Evolutionary conservation across 1,140 invertebrate genomes (phyloP).

Genomic region (Daktulosphaira vitifoliae): DNA sequence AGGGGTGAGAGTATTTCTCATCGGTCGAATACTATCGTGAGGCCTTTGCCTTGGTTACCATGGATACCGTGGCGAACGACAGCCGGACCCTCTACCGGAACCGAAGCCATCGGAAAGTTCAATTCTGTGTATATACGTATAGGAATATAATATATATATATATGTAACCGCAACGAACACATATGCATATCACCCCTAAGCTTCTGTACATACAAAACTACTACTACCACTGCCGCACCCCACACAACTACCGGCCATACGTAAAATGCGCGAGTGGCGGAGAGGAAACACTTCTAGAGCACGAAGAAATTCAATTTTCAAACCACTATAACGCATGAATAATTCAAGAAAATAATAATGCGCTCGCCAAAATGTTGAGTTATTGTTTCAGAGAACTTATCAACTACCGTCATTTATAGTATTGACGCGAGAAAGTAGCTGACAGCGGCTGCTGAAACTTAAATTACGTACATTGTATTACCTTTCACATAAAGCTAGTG

Average conservation of each 20-base stretch:
- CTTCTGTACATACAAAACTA: neutral
- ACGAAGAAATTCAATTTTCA: slow-evolving; percentile 24
- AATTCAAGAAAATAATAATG: slow-evolving; percentile 31
- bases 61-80: neutral
- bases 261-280: neutral
- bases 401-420: neutral
- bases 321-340: slow-evolving; percentile 23
- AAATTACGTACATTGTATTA: too few relatives aligned
- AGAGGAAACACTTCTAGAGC: neutral
- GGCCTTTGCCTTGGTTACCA: neutral
- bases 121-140: slow-evolving; percentile 3
- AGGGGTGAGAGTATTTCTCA: slow-evolving; percentile 13
- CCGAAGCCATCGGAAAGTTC: slow-evolving; percentile 33
- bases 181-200: neutral
- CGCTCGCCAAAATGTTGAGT: slow-evolving; percentile 4
- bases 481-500: too few relatives aligned
- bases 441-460: neutral
- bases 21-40: neutral
- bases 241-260: slow-evolving; percentile 1
- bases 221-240: neutral
- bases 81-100: slow-evolving; percentile 28
- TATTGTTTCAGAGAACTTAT: slow-evolving; percentile 28
- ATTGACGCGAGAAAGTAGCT: neutral
- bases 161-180: slow-evolving; percentile 8
- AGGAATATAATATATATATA: too few relatives aligned